Evolutionary conservation across 2,113 vertebrate species (phyloP), one percentile per base, ranked within the genome.

Genomic region (Lepisosteus osseus): DNA sequence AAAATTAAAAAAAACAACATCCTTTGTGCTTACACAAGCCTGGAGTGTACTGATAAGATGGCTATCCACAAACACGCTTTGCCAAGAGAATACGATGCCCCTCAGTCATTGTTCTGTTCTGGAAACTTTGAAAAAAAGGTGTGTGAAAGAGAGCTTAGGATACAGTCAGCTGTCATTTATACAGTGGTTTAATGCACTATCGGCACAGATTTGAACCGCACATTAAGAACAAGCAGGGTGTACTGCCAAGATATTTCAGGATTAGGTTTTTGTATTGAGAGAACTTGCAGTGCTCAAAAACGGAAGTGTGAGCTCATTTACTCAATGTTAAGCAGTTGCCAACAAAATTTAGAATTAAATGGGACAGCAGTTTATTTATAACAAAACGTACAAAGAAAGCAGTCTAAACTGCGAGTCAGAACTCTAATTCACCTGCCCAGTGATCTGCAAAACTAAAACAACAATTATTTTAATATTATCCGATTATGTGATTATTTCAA

Each of bases 41-140:
- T 81, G 86, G 74, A 80, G 76, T 75, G 78, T 68, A 63, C 72
- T 76, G 82, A 88, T 85, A 88, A 85, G 85, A 82, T 77, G 65
- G 68, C 75, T 81, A 83, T 85, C 81, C 79, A 51, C 14, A 74
- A 74, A 83, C 81, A 80, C 69, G 73, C 75, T 67, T 83, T 81
- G 75, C 67, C 75, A 73, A 80, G 80, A 83, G 76, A 83, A 81
- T 83, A 72, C 74, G 82, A 83, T 79, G 79, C 70, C 75, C 71
- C 76, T 77, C 85, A 76, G 76, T 83, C 77, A 79, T 77, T 76
- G 79, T 78, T 80, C 77, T 73, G 44, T 70, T 64, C 62, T 66
- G 63, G 67, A 76, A 77, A 80, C 71, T 78, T 83, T 77, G 42
- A 68, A 69, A 72, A 74, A 67, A 74, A 76, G 74, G 64, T 68